Base-by-base conservation (phyloP, 2,888 invertebrate species). In the Xanthorhoe spadicearia region DNA sequence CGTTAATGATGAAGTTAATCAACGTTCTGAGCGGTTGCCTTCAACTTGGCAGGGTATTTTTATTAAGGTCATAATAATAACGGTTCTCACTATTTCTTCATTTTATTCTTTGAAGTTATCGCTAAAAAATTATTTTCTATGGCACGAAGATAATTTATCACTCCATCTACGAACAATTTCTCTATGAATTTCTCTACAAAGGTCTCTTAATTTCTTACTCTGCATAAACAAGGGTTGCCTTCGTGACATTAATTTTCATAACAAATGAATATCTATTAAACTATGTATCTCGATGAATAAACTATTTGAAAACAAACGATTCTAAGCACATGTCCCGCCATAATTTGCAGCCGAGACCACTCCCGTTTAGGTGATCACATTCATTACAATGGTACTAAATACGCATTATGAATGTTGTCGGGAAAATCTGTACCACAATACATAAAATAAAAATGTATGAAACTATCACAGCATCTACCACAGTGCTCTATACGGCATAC, bases 311-410 rank as follows among this genome's bases (percentile, higher is more conserved):
- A 61, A 68, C 68, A 68, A 68, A 64, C 68, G 49, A 56, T 66
- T 52, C 62, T 66, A 63, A 65, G 62, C 69, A 69, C 56, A 69
- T 69, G 60, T 69, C 60, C 49, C 57, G 43, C 66, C 54, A 71
- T 74, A 72, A 74, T 67, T 66, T 57, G 67, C 60, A 51, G 46
- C 58, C 66, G 51, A 52, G 60, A 56, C 63, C 67, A 70, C 74
- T 84, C 84, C 78, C 71, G 75, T 85, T 85, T 82, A 85, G 85
- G 77, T 72, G 72, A 64, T 65, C 75, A 79, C 82, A 83, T 86
- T 85, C 79, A 86, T 86, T 86, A 86, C 85, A 85, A 86, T 82
- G 80, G 77, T 80, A 83, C 84, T 84, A 86, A 87, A 85, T 86
- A 87, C 82, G 83, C 84, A 85, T 86, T 85, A 82, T 85, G 85